Base-by-base conservation (phyloP, 2,797 vertebrate species). In the Selene dorsalis region DNA sequence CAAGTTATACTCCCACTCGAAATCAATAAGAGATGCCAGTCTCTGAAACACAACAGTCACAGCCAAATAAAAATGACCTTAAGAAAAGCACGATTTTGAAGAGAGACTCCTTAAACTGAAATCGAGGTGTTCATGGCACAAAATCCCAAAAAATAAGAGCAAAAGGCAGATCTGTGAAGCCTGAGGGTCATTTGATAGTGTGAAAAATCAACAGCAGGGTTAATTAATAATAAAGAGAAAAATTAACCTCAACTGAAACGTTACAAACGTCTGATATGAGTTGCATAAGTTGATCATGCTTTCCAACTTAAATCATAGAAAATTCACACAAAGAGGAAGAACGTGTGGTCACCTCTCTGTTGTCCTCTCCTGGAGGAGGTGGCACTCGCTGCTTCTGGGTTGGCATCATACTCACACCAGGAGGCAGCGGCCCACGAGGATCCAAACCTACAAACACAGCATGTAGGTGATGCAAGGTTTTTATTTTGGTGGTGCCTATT, bases 331-430 rank as follows among this genome's bases (percentile, higher is more conserved):
- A 0, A 35, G 45, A 24, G 9, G 16, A 24, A 32, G 22, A 50
- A 1, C 0, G 3, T 22, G 0, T 2, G 5, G 41, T 62, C 72
- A 97, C 96, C 95, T 97, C 96, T 93, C 96, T 90, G 80, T 83
- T 94, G 17, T 97, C 97, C 75, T 97, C 97, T 79, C 97, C 97
- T 20, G 97, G 97, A 41, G 96, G 96, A 0, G 96, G 96, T 0
- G 96, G 96, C 1, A 96, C 95, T 64, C 96, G 92, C 76, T 89
- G 94, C 62, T 94, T 94, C 79, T 94, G 95, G 55, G 57, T 75
- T 0, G 94, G 91, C 53, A 96, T 59, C 88, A 96, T 89, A 0
- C 93, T 93, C 60, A 96, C 83, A 17, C 96, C 96, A 8, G 96
- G 95, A 45, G 95, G 96, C 41, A 95, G 91, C 4, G 95, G 94